Conservation (phyloP, 2,797 vertebrate genomes). For the Cyprinodon diabolis region DNA sequence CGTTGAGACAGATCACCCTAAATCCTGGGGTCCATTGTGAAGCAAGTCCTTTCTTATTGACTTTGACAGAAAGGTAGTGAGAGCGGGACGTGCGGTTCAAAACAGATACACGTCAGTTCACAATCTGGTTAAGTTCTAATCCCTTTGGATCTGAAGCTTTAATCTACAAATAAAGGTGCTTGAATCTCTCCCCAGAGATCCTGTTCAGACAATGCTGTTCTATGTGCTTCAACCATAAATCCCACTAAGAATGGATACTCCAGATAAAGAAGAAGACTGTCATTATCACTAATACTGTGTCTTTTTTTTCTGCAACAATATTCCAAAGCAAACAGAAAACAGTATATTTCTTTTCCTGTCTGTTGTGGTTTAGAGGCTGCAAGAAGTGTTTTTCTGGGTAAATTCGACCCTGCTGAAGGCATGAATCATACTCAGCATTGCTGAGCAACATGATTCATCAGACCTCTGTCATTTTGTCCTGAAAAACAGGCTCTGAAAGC, state of each 20-base stretch:
- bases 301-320: neutral
- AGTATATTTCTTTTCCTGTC: constrained; percentile 15
- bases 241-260: constrained; percentile 22
- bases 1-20: constrained; percentile 23
- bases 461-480: constrained; percentile 59
- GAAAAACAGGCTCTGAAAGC: constrained; percentile 45
- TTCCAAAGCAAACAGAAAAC: constrained; percentile 7
- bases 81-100: constrained; percentile 41
- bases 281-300: constrained; percentile 8
- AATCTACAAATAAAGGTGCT: constrained; percentile 52
- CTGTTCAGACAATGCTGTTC: constrained; percentile 9
- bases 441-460: constrained; percentile 68
- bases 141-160: constrained; percentile 49
- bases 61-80: constrained; percentile 5
- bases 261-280: constrained; percentile 16
- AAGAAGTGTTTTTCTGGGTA: constrained; percentile 43
- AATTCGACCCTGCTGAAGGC: constrained; percentile 47
- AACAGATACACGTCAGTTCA: constrained; percentile 42
- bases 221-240: neutral
- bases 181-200: constrained; percentile 27
- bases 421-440: constrained; percentile 62
- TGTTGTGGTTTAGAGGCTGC: constrained; percentile 16
- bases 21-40: constrained; percentile 27
- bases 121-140: constrained; percentile 63
- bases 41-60: constrained; percentile 31